Conservation (phyloP, 2,888 invertebrate species). For the Drosophila mayaguana region DNA sequence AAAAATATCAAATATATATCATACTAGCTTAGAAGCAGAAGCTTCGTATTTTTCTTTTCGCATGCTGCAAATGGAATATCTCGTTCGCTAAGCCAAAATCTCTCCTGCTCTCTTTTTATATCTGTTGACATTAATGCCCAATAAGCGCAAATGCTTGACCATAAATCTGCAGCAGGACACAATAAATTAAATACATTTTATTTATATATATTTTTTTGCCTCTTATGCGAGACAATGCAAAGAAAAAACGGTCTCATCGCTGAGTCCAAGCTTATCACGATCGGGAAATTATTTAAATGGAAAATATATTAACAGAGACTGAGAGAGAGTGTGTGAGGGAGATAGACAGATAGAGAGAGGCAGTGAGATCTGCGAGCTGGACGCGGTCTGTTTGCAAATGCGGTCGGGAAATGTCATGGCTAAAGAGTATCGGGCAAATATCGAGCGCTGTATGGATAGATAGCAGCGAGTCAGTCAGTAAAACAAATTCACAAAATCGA, state of each 20-base stretch:
- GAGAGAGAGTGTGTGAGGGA: not conserved
- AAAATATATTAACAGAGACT: slow-evolving; percentile 60
- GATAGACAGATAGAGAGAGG: not conserved
- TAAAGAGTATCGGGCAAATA: slow-evolving; percentile 50
- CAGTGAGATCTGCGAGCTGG: slow-evolving; percentile 41
- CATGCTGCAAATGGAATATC: not conserved
- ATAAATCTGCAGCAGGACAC: slow-evolving; percentile 60
- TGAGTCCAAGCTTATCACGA: slow-evolving; percentile 67
- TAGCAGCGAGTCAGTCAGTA: slow-evolving; percentile 47
- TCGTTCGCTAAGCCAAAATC: slow-evolving; percentile 25
- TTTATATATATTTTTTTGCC: slow-evolving; percentile 35
- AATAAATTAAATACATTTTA: slow-evolving; percentile 76
- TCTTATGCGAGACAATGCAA: slow-evolving; percentile 41
- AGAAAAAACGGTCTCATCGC: slow-evolving; percentile 34
- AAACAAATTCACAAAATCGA: slow-evolving; percentile 78
- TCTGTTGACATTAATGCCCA: slow-evolving; percentile 68
- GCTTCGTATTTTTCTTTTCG: not conserved
- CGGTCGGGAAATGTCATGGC: slow-evolving; percentile 75
- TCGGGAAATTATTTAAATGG: slow-evolving; percentile 75
- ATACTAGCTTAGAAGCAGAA: not conserved
- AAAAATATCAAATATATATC: not conserved
- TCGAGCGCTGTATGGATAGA: slow-evolving; percentile 31
- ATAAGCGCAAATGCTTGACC: slow-evolving; percentile 53
- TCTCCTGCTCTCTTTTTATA: slow-evolving; percentile 38
- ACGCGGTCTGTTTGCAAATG: slow-evolving; percentile 77